Conservation (phyloP, 2,888 invertebrate genomes). For the Ischnura elegans region DNA sequence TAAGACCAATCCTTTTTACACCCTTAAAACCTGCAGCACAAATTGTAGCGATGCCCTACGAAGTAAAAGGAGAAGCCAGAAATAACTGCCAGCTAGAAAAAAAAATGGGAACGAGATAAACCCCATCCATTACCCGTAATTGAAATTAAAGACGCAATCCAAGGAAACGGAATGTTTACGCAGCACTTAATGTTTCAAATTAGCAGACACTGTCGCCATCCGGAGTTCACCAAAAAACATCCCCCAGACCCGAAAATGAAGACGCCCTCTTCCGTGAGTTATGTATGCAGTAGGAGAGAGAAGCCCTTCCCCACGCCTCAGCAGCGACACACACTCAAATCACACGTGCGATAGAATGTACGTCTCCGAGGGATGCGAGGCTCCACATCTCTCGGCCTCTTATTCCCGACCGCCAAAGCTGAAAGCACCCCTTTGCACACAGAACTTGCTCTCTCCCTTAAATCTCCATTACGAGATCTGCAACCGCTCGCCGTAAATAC, state of each 20-base stretch:
- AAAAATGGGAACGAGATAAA: not conserved
- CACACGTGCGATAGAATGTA: not conserved
- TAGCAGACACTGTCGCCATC: conserved; percentile 21
- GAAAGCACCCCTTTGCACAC: not conserved
- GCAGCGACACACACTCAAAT: not conserved
- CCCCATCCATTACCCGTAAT: conserved; percentile 26
- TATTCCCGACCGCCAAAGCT: not conserved
- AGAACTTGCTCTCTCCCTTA: conserved; percentile 12
- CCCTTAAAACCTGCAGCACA: not conserved
- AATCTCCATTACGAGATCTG: conserved; percentile 34
- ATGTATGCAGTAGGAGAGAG: too few relatives aligned
- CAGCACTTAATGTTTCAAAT: conserved; percentile 38
- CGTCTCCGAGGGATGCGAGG: not conserved
- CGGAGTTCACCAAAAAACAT: conserved; percentile 38
- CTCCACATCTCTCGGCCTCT: not conserved
- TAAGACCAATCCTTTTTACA: not conserved
- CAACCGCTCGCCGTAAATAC: conserved; percentile 8
- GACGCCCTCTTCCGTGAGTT: not conserved
- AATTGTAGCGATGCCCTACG: not conserved
- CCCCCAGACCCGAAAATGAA: conserved; percentile 25
- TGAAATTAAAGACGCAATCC: conserved; percentile 27
- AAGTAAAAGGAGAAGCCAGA: not conserved
- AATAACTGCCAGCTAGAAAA: not conserved
- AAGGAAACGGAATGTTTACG: conserved; percentile 15
- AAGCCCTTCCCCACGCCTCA: not conserved